phyloP scores from a whole-genome alignment of 2,888 invertebrate genomes.

The Malthinus seriepunctatus region DNA sequence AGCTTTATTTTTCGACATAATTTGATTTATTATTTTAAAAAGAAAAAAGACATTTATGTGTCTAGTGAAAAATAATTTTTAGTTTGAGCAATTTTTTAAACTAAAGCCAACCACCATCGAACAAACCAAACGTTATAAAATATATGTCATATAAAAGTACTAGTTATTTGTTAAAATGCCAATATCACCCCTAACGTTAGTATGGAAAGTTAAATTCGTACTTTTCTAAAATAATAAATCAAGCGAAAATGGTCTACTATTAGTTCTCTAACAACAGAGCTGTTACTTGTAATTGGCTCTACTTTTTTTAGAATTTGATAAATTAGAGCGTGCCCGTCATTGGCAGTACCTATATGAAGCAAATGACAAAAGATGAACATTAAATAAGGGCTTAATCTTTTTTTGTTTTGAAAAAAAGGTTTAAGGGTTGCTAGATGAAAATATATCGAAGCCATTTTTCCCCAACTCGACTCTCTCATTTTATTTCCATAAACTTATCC shows the following conservation, averaged over 20 bases:
- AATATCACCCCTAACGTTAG: not conserved
- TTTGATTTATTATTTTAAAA: too few relatives aligned
- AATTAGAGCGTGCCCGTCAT: constrained; percentile 19
- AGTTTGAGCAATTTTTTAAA: too few relatives aligned
- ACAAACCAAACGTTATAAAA: too few relatives aligned
- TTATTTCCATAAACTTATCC: constrained; percentile 21
- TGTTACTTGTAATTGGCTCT: constrained; percentile 1
- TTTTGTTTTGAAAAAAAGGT: constrained; percentile 14
- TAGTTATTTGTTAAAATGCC: not conserved
- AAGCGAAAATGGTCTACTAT: not conserved
- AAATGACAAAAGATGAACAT: constrained; percentile 21
- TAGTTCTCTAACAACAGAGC: not conserved
- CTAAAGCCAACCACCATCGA: too few relatives aligned
- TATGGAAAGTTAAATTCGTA: not conserved
- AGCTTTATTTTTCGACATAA: not conserved
- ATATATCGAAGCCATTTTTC: constrained; percentile 18
- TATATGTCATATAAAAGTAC: not conserved
- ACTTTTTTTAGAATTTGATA: constrained; percentile 10
- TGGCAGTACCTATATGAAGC: constrained; percentile 17
- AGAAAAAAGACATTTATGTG: too few relatives aligned
- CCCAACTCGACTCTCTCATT: constrained; percentile 12
- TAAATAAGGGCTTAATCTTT: constrained; percentile 3
- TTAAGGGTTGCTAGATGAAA: constrained; percentile 21
- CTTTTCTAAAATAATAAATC: not conserved
- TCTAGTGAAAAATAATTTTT: too few relatives aligned